Evolutionary conservation across 2,888 invertebrate genomes (phyloP).

Genomic region (Chouioia cunea): DNA sequence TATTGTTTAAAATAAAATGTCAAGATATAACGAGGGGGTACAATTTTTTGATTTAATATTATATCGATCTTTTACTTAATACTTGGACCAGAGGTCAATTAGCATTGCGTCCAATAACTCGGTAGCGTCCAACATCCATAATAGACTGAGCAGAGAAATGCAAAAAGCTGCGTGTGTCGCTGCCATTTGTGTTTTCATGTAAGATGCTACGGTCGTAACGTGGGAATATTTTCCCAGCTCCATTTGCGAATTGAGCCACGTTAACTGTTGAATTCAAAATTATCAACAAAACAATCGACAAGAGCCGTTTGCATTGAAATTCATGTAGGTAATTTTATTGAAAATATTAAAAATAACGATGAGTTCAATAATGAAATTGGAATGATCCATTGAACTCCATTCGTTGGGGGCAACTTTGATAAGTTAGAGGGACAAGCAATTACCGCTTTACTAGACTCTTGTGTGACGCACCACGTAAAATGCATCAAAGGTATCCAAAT

Average conservation of each 20-base stretch:
- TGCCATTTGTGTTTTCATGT: conserved; percentile 58
- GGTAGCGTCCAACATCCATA: conserved; percentile 67
- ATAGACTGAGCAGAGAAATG: conserved; percentile 61
- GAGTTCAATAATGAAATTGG: too few relatives aligned
- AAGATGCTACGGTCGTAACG: conserved; percentile 55
- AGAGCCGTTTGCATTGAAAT: too few relatives aligned
- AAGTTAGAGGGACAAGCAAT: conserved; percentile 21
- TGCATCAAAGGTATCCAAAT: conserved; percentile 65
- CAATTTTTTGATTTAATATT: background rate
- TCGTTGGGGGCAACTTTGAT: background rate
- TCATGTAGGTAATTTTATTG: conserved; percentile 9
- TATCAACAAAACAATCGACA: too few relatives aligned
- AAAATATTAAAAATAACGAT: background rate
- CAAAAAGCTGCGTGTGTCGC: conserved; percentile 57
- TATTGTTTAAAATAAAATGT: background rate
- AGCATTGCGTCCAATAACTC: conserved; percentile 63
- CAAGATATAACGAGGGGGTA: background rate
- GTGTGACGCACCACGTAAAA: conserved; percentile 59
- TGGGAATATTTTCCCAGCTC: conserved; percentile 55
- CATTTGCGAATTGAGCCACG: conserved; percentile 56
- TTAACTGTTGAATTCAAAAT: conserved; percentile 55
- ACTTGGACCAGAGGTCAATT: conserved; percentile 60
- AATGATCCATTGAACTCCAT: too few relatives aligned
- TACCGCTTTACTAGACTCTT: conserved; percentile 64
- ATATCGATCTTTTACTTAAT: conserved; percentile 41